Evolutionary conservation across 2,888 invertebrate genomes (phyloP).

Genomic region (Drosophila neonasuta): DNA sequence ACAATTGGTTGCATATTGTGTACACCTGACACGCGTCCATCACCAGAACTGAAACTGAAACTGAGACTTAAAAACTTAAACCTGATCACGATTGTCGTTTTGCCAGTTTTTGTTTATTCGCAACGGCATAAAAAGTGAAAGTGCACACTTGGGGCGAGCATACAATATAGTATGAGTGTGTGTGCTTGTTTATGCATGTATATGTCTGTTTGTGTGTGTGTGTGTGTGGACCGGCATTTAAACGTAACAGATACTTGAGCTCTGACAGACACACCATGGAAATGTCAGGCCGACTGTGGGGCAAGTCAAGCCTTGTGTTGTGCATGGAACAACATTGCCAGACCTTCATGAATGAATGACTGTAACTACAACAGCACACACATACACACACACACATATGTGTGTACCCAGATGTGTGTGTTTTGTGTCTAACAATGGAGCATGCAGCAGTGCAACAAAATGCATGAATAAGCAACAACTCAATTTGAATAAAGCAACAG

Average conservation of each 20-base stretch:
- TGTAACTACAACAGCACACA: constrained; percentile 28
- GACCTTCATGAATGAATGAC: constrained; percentile 50
- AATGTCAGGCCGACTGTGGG: constrained; percentile 46
- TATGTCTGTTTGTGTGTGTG: background rate
- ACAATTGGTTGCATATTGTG: background rate
- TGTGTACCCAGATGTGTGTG: constrained; percentile 12
- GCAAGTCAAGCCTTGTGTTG: constrained; percentile 44
- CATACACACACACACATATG: background rate
- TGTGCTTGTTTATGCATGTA: constrained; percentile 1
- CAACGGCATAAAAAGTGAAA: constrained; percentile 71
- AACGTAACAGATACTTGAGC: constrained; percentile 70
- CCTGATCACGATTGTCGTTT: constrained; percentile 65
- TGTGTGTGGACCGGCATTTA: constrained; percentile 58
- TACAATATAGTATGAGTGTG: constrained; percentile 29
- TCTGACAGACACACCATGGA: constrained; percentile 49
- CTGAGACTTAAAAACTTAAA: constrained; percentile 39
- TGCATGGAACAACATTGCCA: constrained; percentile 25
- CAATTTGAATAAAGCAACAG: constrained; percentile 72
- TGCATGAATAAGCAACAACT: constrained; percentile 76
- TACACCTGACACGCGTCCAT: background rate
- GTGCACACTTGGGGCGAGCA: constrained; percentile 62
- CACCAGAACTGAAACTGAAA: constrained; percentile 7
- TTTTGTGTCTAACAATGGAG: constrained; percentile 57
- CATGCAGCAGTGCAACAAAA: constrained; percentile 67
- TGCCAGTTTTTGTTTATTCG: constrained; percentile 62